These are phyloP conservation scores for Morinoia aosen DNA, from an alignment of 2,888 invertebrate genomes.

Conservation along the genomic window DNA sequence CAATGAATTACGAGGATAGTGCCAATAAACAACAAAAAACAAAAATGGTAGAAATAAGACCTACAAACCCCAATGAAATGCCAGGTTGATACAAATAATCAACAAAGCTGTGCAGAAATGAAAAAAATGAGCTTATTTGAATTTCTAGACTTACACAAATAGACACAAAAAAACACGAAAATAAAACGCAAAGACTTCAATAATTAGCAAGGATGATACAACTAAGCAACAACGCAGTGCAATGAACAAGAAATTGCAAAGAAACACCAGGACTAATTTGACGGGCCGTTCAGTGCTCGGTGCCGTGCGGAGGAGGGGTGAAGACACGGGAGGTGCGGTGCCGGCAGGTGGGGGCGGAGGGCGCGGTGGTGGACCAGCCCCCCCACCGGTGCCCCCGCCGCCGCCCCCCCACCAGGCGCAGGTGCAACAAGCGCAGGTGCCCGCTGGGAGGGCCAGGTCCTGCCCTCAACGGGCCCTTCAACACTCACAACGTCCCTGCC, in stretches of 20 bases:
- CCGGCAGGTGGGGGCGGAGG: conserved; percentile 93
- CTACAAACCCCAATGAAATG: too few relatives aligned
- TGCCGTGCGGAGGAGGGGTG: conserved; percentile 91
- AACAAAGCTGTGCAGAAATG: too few relatives aligned
- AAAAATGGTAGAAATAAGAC: too few relatives aligned
- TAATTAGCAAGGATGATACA: too few relatives aligned
- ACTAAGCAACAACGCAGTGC: too few relatives aligned
- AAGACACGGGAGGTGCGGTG: conserved; percentile 87
- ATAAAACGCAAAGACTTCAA: too few relatives aligned
- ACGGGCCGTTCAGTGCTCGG: conserved; percentile 79
- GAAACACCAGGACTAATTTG: not conserved
- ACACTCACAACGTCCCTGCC: not conserved
- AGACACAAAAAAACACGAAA: too few relatives aligned
- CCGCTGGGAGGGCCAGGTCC: not conserved
- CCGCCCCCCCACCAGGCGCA: conserved; percentile 82
- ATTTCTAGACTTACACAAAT: too few relatives aligned
- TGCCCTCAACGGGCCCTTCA: not conserved
- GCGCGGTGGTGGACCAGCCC: conserved; percentile 87
- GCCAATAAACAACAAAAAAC: too few relatives aligned
- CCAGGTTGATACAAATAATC: too few relatives aligned
- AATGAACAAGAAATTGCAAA: not conserved
- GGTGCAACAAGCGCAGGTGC: conserved; percentile 87
- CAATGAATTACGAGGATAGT: too few relatives aligned
- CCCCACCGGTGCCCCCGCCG: conserved; percentile 81
- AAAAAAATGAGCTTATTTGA: too few relatives aligned